These are phyloP conservation scores for Ceratosolen fusciceps DNA, from an alignment of 1,140 invertebrate species.

Conservation along the genomic window DNA sequence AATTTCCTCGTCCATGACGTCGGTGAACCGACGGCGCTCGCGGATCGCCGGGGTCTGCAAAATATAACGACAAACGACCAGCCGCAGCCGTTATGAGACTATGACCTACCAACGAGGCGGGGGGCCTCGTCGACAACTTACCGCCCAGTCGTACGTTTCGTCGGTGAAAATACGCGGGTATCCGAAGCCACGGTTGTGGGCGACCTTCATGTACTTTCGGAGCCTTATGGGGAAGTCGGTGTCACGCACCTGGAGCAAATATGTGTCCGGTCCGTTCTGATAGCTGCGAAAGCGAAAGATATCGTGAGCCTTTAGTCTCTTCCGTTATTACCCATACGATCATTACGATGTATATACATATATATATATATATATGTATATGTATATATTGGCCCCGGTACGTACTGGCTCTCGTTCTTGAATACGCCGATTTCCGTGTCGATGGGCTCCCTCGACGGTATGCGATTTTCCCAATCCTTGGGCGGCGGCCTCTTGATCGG, in stretches of 20 bases:
- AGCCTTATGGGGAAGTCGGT: conserved; percentile 92
- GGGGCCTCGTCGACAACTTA: conserved; percentile 67
- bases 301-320: neutral
- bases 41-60: conserved; percentile 85
- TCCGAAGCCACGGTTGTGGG: conserved; percentile 80
- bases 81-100: no score
- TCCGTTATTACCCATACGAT: no score
- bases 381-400: conserved; percentile 50
- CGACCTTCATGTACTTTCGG: conserved; percentile 94
- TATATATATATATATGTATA: no score
- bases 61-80: no score
- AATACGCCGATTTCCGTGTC: conserved; percentile 87
- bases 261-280: conserved; percentile 96
- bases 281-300: conserved; percentile 75
- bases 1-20: conserved; percentile 96
- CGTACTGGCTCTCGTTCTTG: conserved; percentile 90
- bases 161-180: conserved; percentile 77
- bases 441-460: conserved; percentile 83
- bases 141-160: conserved; percentile 83
- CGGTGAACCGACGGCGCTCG: conserved; percentile 91
- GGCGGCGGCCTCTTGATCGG: conserved; percentile 70
- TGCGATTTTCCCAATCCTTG: conserved; percentile 77
- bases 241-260: conserved; percentile 92
- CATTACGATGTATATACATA: no score
- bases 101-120: no score